A percentile compares a stretch with the other conserved stretches of the same genome.
Evolutionary conservation across 2,797 vertebrate genomes (phyloP).

Genomic region (Lepilemur ruficaudatus): DNA sequence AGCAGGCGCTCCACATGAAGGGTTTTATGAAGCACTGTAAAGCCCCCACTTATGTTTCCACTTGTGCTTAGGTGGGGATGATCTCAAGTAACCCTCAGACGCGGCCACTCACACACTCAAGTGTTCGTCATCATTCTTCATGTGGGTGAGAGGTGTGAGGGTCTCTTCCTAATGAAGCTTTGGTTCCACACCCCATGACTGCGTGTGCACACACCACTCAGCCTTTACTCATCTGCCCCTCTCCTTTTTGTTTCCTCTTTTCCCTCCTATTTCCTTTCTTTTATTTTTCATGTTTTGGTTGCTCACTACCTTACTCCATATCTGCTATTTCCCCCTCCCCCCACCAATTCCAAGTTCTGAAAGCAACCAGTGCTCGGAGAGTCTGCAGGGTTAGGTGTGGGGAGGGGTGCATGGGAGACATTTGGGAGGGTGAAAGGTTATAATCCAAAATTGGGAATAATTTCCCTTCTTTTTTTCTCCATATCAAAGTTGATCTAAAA

Average conservation of each 20-base stretch:
- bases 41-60: conserved; percentile 55
- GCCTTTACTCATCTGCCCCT: background rate
- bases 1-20: background rate
- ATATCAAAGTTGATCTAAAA: background rate
- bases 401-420: background rate
- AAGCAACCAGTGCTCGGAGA: background rate
- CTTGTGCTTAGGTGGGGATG: background rate
- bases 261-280: background rate
- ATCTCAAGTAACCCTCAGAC: background rate
- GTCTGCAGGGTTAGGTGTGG: background rate
- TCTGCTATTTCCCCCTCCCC: background rate
- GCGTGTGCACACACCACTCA: background rate
- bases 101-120: background rate
- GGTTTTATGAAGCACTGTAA: conserved; percentile 35
- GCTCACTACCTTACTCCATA: background rate
- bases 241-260: background rate
- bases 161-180: background rate
- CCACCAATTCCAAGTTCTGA: background rate
- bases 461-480: background rate
- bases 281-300: background rate
- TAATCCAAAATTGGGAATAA: background rate
- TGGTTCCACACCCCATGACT: background rate
- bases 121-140: background rate
- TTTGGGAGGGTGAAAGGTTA: background rate
- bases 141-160: background rate